Evolutionary conservation across 1,140 invertebrate species (phyloP).

Genomic region (Monomorium pharaonis): DNA sequence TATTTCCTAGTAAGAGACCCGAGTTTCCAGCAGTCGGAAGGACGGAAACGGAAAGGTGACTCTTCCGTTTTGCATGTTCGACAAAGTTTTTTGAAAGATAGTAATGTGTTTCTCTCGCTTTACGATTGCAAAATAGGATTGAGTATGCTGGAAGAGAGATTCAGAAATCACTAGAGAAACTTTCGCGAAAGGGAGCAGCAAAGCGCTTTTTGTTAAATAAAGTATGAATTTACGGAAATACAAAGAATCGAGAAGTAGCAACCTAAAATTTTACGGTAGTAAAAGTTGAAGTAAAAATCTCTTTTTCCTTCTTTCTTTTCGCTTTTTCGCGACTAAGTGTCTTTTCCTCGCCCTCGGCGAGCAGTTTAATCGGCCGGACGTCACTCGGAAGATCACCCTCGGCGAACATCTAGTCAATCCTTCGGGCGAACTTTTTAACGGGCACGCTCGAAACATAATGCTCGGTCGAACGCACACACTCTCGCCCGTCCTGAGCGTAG

Average conservation of each 20-base stretch:
- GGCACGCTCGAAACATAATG: constrained; percentile 31
- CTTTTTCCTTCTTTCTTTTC: background rate
- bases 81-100: constrained; percentile 5
- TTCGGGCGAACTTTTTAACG: constrained; percentile 34
- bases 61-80: background rate
- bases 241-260: background rate
- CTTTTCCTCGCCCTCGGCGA: background rate
- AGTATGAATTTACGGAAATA: background rate
- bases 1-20: constrained; percentile 37
- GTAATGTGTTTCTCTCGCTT: background rate
- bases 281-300: background rate
- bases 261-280: background rate
- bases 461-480: constrained; percentile 17
- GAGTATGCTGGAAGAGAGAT: background rate
- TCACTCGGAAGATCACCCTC: constrained; percentile 45
- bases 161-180: background rate
- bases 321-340: background rate
- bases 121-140: background rate
- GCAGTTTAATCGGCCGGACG: constrained; percentile 59
- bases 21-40: background rate
- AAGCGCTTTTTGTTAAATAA: background rate
- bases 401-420: background rate
- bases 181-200: background rate
- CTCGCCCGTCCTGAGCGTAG: background rate
- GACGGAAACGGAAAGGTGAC: background rate